phyloP scores from a whole-genome alignment of 2,113 vertebrate genomes.

The Sinocyclocheilus grahami region DNA sequence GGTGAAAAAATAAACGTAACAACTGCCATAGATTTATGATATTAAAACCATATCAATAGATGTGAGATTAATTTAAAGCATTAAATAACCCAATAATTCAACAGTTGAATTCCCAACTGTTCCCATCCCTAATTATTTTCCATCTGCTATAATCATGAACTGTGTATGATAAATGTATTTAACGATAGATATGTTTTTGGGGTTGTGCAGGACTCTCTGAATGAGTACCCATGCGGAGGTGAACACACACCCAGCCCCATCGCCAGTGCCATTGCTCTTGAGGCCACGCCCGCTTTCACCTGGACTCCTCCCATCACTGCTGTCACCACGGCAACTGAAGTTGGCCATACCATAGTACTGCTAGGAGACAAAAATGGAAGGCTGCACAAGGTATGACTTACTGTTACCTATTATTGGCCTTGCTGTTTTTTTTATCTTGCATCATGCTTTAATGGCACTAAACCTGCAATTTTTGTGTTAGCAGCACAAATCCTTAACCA shows the following conservation, averaged over 20 bases:
- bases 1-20: no score
- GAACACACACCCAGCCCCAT: slow-evolving; percentile 91
- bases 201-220: slow-evolving; percentile 74
- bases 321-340: slow-evolving; percentile 75
- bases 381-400: slow-evolving; percentile 80
- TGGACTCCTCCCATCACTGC: slow-evolving; percentile 76
- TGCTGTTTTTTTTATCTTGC: not conserved
- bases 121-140: not conserved
- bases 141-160: not conserved
- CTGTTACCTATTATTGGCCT: not conserved
- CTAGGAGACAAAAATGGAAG: slow-evolving; percentile 80
- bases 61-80: no score
- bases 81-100: no score
- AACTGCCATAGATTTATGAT: no score
- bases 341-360: slow-evolving; percentile 78
- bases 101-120: not conserved
- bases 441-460: not conserved
- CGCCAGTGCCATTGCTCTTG: slow-evolving; percentile 75
- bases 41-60: no score
- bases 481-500: slow-evolving; percentile 1
- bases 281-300: slow-evolving; percentile 71
- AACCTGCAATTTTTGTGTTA: slow-evolving; percentile 5
- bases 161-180: not conserved
- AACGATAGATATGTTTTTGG: slow-evolving; percentile 11
- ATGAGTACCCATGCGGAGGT: slow-evolving; percentile 83